These are phyloP conservation scores for Hyperoodon ampullatus DNA, from an alignment of 2,113 vertebrate species.

Conservation along the genomic window DNA sequence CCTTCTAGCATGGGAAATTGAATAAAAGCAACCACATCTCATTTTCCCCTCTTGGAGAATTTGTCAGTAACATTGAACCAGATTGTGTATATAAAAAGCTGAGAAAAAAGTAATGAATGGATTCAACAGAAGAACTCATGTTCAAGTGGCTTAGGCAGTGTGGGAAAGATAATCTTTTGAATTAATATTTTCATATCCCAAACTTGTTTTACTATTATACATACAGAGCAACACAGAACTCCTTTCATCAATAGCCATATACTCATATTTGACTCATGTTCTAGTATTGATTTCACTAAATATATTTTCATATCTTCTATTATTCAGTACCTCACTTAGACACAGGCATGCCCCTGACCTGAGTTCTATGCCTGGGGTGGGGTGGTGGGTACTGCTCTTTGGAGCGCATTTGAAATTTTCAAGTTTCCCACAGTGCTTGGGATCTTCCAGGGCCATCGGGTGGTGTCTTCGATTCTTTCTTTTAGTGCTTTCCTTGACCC, in stretches of 20 bases:
- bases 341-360: not conserved
- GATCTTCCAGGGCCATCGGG: not conserved
- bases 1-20: not conserved
- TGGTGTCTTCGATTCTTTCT: not conserved
- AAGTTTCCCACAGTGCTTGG: not conserved
- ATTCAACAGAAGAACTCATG: not conserved
- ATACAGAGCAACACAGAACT: not conserved
- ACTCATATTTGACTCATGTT: not conserved
- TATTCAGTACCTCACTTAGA: not conserved
- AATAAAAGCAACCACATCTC: not conserved
- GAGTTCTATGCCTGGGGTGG: not conserved
- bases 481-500: not conserved
- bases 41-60: not conserved
- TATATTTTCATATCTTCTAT: not conserved
- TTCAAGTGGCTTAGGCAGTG: not conserved
- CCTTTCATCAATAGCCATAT: not conserved
- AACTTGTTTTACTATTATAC: not conserved
- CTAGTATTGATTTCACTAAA: not conserved
- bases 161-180: not conserved
- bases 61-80: not conserved
- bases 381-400: not conserved
- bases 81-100: not conserved
- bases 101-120: not conserved
- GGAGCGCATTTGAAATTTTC: not conserved
- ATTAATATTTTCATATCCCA: not conserved